Evolutionary conservation across 2,113 vertebrate genomes (phyloP).

Genomic region (Scartelaos histophorus): DNA sequence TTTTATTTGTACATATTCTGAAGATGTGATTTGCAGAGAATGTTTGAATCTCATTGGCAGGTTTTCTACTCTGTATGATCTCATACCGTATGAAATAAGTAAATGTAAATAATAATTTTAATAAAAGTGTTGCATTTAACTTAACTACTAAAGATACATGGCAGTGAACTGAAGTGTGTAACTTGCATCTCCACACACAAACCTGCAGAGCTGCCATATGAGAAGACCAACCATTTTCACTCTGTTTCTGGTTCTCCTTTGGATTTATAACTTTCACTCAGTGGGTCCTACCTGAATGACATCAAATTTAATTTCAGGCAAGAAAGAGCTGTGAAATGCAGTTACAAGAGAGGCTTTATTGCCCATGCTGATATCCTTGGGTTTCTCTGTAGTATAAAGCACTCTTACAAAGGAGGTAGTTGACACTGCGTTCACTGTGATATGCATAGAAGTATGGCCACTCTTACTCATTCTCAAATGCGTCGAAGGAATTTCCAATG

Average conservation of each 20-base stretch:
- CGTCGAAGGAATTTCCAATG: slow-evolving; percentile 40
- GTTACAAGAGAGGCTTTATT: slow-evolving; percentile 62
- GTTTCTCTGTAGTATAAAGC: slow-evolving; percentile 60
- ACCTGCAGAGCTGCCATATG: not conserved
- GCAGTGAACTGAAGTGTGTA: not conserved
- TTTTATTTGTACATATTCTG: slow-evolving; percentile 68
- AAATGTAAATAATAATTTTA: slow-evolving; percentile 67
- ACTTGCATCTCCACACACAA: too few relatives aligned
- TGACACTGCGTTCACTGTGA: slow-evolving; percentile 51
- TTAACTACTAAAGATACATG: slow-evolving; percentile 1
- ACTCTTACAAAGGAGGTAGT: slow-evolving; percentile 70
- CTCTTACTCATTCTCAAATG: slow-evolving; percentile 36
- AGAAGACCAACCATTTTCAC: not conserved
- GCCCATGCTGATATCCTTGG: slow-evolving; percentile 33
- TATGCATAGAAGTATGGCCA: slow-evolving; percentile 71
- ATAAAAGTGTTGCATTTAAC: slow-evolving; percentile 66
- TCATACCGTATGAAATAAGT: slow-evolving; percentile 47
- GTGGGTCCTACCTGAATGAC: not conserved
- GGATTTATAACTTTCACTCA: slow-evolving; percentile 20
- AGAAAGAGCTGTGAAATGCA: slow-evolving; percentile 12
- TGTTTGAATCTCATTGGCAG: slow-evolving; percentile 61
- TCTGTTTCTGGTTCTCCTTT: not conserved
- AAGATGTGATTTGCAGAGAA: slow-evolving; percentile 64
- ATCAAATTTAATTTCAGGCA: slow-evolving; percentile 16
- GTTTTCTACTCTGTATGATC: slow-evolving; percentile 67